Percentiles rank a stretch among this genome's conserved stretches.
phyloP scores from a whole-genome alignment of 2,797 vertebrate genomes.

The Cuculus canorus region DNA sequence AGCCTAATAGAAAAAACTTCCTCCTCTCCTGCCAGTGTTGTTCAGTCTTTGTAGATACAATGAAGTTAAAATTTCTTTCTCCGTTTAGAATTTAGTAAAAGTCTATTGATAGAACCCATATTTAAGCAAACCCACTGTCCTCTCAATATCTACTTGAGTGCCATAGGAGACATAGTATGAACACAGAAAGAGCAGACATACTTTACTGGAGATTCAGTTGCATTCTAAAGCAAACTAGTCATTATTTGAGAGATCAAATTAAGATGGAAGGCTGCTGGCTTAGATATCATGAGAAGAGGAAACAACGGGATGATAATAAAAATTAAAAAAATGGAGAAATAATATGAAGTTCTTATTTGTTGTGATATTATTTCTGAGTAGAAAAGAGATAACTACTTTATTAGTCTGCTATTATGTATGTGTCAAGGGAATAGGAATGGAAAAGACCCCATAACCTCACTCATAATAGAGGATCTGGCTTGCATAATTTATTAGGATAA shows the following conservation, averaged over 20 bases:
- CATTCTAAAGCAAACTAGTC: background rate
- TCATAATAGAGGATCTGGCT: background rate
- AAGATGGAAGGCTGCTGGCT: background rate
- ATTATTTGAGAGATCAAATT: background rate
- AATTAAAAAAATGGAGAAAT: background rate
- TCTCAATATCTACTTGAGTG: background rate
- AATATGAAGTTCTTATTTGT: background rate
- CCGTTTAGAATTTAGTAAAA: background rate
- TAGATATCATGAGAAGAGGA: background rate
- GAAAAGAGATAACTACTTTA: background rate
- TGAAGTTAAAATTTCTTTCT: background rate
- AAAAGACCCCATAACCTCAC: background rate
- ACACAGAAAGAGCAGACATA: background rate
- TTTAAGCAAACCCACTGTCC: background rate
- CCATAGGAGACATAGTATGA: background rate
- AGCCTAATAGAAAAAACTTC: background rate
- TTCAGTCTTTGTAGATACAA: background rate
- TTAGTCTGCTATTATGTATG: background rate
- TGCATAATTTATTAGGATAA: conserved; percentile 46
- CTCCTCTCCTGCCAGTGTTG: background rate
- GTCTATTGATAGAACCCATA: background rate
- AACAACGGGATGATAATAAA: background rate
- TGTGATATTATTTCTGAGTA: background rate
- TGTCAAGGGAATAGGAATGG: background rate
- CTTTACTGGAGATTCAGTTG: background rate